Evolutionary conservation across 2,888 invertebrate species (phyloP), one percentile per base, ranked within the genome.

Genomic region (Acleris sparsana): DNA sequence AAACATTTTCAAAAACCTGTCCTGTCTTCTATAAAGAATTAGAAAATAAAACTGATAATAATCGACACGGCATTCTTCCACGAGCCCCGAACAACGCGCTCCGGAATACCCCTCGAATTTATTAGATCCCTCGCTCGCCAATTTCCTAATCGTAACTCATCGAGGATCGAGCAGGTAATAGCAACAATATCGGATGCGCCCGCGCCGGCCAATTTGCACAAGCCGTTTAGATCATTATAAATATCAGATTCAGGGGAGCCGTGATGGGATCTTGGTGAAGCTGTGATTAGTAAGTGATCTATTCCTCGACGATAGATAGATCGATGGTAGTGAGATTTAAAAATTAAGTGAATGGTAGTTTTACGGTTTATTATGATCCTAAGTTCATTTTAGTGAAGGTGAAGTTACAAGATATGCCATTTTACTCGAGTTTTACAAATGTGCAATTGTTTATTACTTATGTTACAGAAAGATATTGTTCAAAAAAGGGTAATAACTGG

Each of bases 81-180:
- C 49, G 11, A 43, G 20, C 20, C 13, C 57, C 17, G n/a, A 29
- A 46, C 64, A 53, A 64, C 17, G 22, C 1, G 20, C 11, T 61
- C 49, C 51, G 60, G 62, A 66, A 66, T 62, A 52, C 62, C 43
- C 51, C 53, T 75, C 74, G 80, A 83, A 87, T 88, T 88, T 88
- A 88, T 88, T 87, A 85, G 85, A 86, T 83, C 80, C 82, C 81
- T 78, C 84, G 82, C 85, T 86, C 83, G 84, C 86, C 87, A 86
- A 88, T 86, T 86, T 85, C 82, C 84, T 87, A 87, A 87, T 88
- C 88, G 87, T 88, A 88, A 88, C 83, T 88, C 88, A 88, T 88
- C 88, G 82, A 72, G 80, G 86, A 87, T 86, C 39, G 85, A 84
- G 69, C 63, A 13, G 39, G 39, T 39, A 39, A 39, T 39, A 39